Conservation (phyloP, 2,797 vertebrate genomes). For the Xiphophorus birchmanni region DNA sequence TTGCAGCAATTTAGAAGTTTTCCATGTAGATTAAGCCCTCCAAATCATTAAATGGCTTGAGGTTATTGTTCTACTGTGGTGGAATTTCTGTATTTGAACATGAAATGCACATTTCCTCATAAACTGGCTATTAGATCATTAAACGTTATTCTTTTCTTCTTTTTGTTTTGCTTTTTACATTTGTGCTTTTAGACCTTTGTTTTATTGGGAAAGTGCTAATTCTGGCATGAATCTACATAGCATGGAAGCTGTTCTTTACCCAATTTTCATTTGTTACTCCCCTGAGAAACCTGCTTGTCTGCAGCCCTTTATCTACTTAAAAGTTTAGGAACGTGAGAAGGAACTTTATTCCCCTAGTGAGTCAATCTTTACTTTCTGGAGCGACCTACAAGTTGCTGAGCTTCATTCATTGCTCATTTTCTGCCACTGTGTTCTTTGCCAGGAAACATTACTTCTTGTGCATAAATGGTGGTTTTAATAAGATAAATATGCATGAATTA, state of each 20-base stretch:
- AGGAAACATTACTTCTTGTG: slow-evolving; percentile 42
- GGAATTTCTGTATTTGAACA: background rate
- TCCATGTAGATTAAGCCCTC: background rate
- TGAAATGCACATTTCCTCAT: background rate
- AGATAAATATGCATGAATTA: slow-evolving; percentile 27
- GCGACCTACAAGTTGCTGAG: slow-evolving; percentile 20
- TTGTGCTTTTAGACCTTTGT: background rate
- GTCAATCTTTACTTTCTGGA: slow-evolving; percentile 31
- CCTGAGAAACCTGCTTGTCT: slow-evolving; percentile 39
- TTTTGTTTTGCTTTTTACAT: background rate
- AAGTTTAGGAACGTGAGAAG: slow-evolving; percentile 29
- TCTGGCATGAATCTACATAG: slow-evolving; percentile 16
- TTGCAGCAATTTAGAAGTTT: background rate
- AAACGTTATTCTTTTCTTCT: background rate
- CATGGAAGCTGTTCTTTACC: background rate
- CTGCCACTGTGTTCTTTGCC: slow-evolving; percentile 31
- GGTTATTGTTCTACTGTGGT: background rate
- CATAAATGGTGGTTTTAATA: slow-evolving; percentile 26
- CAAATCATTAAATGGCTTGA: background rate
- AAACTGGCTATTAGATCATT: background rate
- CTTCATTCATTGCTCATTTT: slow-evolving; percentile 42
- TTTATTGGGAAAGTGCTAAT: slow-evolving; percentile 20
- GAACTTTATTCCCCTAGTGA: slow-evolving; percentile 42
- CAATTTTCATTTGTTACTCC: slow-evolving; percentile 25
- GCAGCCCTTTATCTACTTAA: slow-evolving; percentile 36